Evolutionary conservation across 1,140 invertebrate genomes (phyloP).

Genomic region (Drosophila asahinai): DNA sequence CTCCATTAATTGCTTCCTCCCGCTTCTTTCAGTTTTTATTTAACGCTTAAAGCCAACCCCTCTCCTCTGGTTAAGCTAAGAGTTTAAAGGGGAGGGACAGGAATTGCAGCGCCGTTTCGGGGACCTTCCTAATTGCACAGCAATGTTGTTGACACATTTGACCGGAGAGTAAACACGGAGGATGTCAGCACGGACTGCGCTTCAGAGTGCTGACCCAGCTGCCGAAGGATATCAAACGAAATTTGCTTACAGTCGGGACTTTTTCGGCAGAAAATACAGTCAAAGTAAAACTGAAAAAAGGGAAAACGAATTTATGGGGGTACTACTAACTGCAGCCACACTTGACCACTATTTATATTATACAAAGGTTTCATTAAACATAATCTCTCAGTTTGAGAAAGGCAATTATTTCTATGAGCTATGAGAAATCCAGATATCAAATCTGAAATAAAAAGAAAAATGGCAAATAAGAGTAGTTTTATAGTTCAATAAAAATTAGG

Average conservation of each 20-base stretch:
- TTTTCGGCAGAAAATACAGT: conserved; percentile 15
- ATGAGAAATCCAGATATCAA: too few species aligned
- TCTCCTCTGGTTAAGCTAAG: not conserved
- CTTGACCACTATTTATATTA: not conserved
- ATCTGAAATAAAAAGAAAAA: too few species aligned
- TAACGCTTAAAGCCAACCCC: conserved; percentile 19
- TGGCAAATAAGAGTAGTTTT: too few species aligned
- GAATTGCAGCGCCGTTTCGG: conserved; percentile 23
- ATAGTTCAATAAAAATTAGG: too few species aligned
- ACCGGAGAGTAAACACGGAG: conserved; percentile 40
- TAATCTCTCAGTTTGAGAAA: not conserved
- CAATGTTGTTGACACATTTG: conserved; percentile 65
- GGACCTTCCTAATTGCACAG: conserved; percentile 58
- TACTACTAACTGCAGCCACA: not conserved
- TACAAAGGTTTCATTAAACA: not conserved
- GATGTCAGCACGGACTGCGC: conserved; percentile 41
- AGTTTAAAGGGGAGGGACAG: not conserved
- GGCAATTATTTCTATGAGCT: not conserved
- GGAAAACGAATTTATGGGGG: not conserved
- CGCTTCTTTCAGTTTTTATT: not conserved
- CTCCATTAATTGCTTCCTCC: conserved; percentile 47
- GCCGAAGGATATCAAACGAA: conserved; percentile 41
- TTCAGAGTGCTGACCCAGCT: conserved; percentile 48
- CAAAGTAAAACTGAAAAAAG: conserved; percentile 9
- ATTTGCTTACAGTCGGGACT: conserved; percentile 37